These are phyloP conservation scores for Polyergus mexicanus DNA, from an alignment of 1,140 invertebrate genomes.

Conservation along the genomic window DNA sequence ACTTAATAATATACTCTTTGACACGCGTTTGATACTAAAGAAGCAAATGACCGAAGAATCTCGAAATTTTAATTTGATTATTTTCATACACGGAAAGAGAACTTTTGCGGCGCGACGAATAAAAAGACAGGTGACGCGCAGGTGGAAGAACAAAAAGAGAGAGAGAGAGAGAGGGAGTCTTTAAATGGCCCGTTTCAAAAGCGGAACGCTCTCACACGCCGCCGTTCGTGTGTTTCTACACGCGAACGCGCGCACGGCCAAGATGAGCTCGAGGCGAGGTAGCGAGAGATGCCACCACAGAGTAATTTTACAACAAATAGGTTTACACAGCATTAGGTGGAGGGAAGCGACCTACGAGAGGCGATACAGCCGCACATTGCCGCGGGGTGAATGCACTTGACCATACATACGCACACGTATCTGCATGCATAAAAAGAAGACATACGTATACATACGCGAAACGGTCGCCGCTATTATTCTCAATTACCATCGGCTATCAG, in stretches of 20 bases:
- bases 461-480: slow-evolving; percentile 72
- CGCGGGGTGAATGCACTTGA: slow-evolving; percentile 71
- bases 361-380: slow-evolving; percentile 64
- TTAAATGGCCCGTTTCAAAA: slow-evolving; percentile 62
- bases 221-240: slow-evolving; percentile 58
- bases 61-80: slow-evolving; percentile 50
- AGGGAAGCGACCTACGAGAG: slow-evolving; percentile 62
- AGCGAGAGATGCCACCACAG: slow-evolving; percentile 74
- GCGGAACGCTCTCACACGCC: slow-evolving; percentile 38
- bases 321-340: slow-evolving; percentile 71
- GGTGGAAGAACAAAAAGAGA: slow-evolving; percentile 52
- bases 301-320: slow-evolving; percentile 77
- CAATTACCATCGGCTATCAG: slow-evolving; percentile 75
- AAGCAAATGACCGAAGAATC: background rate
- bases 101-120: slow-evolving; percentile 40
- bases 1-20: background rate
- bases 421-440: background rate
- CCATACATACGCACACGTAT: slow-evolving; percentile 1
- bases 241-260: slow-evolving; percentile 61
- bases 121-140: slow-evolving; percentile 36
- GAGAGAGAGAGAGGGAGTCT: slow-evolving; percentile 10
- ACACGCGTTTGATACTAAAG: background rate
- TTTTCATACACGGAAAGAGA: slow-evolving; percentile 55
- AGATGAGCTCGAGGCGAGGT: slow-evolving; percentile 70
- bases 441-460: slow-evolving; percentile 21